phyloP scores from a whole-genome alignment of 2,888 invertebrate species.

The Leptarthrus brevirostris region DNA sequence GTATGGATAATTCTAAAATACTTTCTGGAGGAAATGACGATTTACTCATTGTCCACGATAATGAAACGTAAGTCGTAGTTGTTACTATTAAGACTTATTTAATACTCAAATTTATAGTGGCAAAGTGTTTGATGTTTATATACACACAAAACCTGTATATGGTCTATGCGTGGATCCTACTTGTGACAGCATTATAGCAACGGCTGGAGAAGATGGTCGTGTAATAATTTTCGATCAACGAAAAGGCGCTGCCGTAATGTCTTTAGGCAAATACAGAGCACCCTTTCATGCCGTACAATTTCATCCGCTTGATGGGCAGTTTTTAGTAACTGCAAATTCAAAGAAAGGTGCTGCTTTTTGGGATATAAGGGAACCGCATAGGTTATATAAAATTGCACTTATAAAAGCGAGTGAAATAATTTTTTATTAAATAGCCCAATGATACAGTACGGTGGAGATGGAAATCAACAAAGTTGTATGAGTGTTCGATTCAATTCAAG shows the following conservation, averaged over 20 bases:
- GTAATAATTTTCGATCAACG: conserved; percentile 84
- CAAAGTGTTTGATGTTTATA: conserved; percentile 76
- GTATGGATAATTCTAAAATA: conserved; percentile 80
- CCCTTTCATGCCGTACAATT: conserved; percentile 97
- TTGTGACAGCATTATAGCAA: conserved; percentile 85
- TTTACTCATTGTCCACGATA: conserved; percentile 90
- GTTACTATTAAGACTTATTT: not conserved
- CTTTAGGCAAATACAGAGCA: conserved; percentile 75
- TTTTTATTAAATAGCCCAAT: conserved; percentile 71
- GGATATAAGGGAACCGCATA: conserved; percentile 86
- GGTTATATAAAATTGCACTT: conserved; percentile 70
- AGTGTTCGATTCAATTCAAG: conserved; percentile 88
- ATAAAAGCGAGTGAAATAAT: too few species aligned
- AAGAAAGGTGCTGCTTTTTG: conserved; percentile 89
- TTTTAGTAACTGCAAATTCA: conserved; percentile 89
- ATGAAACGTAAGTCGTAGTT: conserved; percentile 78
- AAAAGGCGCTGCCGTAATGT: conserved; percentile 71
- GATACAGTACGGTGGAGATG: conserved; percentile 74
- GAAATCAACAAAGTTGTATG: conserved; percentile 84
- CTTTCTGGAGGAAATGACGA: conserved; percentile 97
- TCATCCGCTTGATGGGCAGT: conserved; percentile 84
- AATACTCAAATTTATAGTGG: conserved; percentile 60
- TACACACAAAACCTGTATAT: conserved; percentile 91
- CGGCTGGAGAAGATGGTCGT: conserved; percentile 93
- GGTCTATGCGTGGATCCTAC: conserved; percentile 88